These are phyloP conservation scores for Belonocnema kinseyi DNA, from an alignment of 1,140 invertebrate genomes.

Conservation along the genomic window DNA sequence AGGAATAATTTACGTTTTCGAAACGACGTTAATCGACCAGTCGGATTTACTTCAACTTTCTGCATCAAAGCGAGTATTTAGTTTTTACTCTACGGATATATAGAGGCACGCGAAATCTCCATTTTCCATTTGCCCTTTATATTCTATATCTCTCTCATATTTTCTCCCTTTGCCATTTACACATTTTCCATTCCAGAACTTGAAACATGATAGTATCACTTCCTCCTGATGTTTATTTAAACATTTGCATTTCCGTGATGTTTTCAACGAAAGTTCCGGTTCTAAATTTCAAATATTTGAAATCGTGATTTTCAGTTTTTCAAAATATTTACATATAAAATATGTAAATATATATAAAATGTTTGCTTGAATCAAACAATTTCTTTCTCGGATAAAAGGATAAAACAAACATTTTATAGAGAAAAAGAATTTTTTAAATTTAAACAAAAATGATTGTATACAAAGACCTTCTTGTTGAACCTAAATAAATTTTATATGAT, in stretches of 20 bases:
- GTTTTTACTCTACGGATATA: slow-evolving; percentile 11
- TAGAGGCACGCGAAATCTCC: not conserved
- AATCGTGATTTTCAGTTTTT: too few species aligned
- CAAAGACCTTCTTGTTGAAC: too few species aligned
- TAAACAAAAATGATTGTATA: too few species aligned
- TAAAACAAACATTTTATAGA: too few species aligned
- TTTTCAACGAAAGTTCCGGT: not conserved
- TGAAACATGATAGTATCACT: slow-evolving; percentile 3
- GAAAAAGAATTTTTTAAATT: too few species aligned
- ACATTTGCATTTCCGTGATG: slow-evolving; percentile 19
- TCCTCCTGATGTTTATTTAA: not conserved
- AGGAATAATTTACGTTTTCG: slow-evolving; percentile 14
- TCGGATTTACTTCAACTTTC: slow-evolving; percentile 22
- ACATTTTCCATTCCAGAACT: slow-evolving; percentile 5
- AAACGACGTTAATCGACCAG: not conserved
- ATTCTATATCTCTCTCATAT: slow-evolving; percentile 1
- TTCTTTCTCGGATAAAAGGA: too few species aligned
- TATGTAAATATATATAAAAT: too few species aligned
- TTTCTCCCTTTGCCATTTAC: slow-evolving; percentile 1
- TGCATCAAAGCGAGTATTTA: slow-evolving; percentile 18
- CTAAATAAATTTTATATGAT: too few species aligned
- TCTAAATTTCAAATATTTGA: not conserved
- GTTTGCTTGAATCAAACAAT: too few species aligned
- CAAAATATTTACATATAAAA: too few species aligned
- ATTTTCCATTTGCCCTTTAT: not conserved